These are phyloP conservation scores for Oppia nitens DNA, from an alignment of 1,140 invertebrate species.

Conservation along the genomic window DNA sequence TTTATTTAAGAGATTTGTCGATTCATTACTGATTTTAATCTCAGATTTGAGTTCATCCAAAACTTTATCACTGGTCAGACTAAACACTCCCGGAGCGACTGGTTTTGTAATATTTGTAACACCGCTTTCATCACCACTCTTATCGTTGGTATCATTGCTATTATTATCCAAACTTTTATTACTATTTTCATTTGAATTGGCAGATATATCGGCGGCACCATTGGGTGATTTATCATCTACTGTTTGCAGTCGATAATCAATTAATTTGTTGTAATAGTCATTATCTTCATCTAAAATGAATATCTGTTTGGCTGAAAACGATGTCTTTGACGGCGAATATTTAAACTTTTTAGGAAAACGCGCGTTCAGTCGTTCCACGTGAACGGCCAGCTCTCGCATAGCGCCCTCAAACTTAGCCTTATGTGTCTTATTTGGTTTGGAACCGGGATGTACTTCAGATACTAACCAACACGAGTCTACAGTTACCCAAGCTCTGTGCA, in stretches of 20 bases:
- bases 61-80: not conserved
- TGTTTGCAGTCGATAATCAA: not conserved
- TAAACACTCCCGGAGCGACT: not conserved
- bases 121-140: not conserved
- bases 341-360: conserved; percentile 53
- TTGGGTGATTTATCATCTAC: not conserved
- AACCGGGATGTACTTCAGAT: conserved; percentile 47
- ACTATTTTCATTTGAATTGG: too few relatives aligned
- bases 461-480: conserved; percentile 59
- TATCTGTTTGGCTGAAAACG: conserved; percentile 40
- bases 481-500: conserved; percentile 56
- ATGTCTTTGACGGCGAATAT: conserved; percentile 51
- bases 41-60: not conserved
- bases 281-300: conserved; percentile 1
- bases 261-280: not conserved
- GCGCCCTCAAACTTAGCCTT: conserved; percentile 42
- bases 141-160: not conserved
- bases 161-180: not conserved
- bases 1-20: not conserved
- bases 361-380: conserved; percentile 49
- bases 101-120: not conserved
- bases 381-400: conserved; percentile 50
- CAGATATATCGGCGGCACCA: too few relatives aligned
- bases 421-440: conserved; percentile 37
- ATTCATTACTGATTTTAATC: not conserved